These are phyloP conservation scores for Prietella phreatophila DNA, from an alignment of 2,113 vertebrate species.

Conservation along the genomic window DNA sequence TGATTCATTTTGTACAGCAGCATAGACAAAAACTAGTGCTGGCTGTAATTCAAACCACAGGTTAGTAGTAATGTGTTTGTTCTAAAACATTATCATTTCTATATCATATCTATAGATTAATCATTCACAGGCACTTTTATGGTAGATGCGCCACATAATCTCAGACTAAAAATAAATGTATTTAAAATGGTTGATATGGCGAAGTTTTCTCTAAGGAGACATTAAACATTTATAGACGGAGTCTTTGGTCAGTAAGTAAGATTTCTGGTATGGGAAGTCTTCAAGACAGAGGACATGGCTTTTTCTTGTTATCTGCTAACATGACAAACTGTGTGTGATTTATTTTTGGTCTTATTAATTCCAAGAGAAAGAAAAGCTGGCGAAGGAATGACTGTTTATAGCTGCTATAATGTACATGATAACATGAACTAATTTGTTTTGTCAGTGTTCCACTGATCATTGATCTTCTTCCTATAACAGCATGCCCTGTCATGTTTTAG, in stretches of 20 bases:
- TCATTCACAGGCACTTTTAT: not conserved
- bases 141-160: not conserved
- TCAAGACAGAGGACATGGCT: not conserved
- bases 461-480: not conserved
- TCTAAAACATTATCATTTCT: not conserved
- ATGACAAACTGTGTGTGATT: not conserved
- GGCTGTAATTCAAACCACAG: not conserved
- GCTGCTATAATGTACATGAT: not conserved
- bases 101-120: too few relatives aligned
- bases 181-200: not conserved
- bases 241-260: not conserved
- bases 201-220: not conserved
- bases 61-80: not conserved
- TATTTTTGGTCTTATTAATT: not conserved
- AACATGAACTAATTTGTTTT: not conserved
- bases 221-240: not conserved
- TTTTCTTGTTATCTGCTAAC: not conserved
- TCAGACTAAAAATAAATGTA: not conserved
- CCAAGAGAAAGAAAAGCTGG: not conserved
- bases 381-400: not conserved
- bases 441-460: not conserved
- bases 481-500: not conserved
- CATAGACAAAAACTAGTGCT: not conserved
- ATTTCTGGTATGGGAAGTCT: not conserved
- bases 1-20: not conserved